phyloP scores from a whole-genome alignment of 1,140 invertebrate genomes.

The Halyomorpha halys region DNA sequence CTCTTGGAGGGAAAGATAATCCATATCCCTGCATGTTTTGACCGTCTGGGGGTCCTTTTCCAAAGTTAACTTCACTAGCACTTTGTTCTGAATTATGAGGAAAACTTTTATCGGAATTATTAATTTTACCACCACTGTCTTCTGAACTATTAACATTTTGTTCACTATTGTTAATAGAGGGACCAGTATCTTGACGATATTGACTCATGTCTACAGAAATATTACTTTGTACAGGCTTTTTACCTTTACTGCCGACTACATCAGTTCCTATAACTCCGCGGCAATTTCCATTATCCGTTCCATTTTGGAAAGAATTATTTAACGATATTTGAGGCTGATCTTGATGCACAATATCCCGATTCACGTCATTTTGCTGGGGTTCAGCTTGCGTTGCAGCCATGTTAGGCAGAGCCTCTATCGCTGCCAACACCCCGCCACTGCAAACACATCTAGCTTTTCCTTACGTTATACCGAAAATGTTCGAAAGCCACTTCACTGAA shows the following conservation, averaged over 20 bases:
- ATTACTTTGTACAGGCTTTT: constrained; percentile 28
- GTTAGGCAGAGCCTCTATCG: constrained; percentile 36
- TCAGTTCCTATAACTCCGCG: constrained; percentile 36
- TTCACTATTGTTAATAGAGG: constrained; percentile 37
- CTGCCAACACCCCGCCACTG: constrained; percentile 35
- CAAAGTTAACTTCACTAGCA: constrained; percentile 32
- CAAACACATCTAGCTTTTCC: constrained; percentile 34
- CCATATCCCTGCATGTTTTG: constrained; percentile 33
- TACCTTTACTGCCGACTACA: constrained; percentile 33
- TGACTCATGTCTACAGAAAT: constrained; percentile 40
- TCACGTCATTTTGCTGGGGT: constrained; percentile 47
- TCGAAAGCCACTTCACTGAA: constrained; percentile 33
- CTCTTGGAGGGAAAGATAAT: constrained; percentile 27
- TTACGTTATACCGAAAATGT: constrained; percentile 34
- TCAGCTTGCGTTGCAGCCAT: constrained; percentile 50
- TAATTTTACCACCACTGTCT: constrained; percentile 35
- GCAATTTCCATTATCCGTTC: constrained; percentile 35
- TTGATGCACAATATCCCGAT: constrained; percentile 42
- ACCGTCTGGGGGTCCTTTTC: constrained; percentile 31
- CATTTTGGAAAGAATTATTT: constrained; percentile 36
- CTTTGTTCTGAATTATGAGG: constrained; percentile 35
- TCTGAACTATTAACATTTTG: constrained; percentile 35
- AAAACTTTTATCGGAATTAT: constrained; percentile 36
- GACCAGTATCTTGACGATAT: constrained; percentile 42
- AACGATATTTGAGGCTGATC: constrained; percentile 38